Evolutionary conservation across 2,797 vertebrate species (phyloP).

Genomic region (Hemitrygon akajei): DNA sequence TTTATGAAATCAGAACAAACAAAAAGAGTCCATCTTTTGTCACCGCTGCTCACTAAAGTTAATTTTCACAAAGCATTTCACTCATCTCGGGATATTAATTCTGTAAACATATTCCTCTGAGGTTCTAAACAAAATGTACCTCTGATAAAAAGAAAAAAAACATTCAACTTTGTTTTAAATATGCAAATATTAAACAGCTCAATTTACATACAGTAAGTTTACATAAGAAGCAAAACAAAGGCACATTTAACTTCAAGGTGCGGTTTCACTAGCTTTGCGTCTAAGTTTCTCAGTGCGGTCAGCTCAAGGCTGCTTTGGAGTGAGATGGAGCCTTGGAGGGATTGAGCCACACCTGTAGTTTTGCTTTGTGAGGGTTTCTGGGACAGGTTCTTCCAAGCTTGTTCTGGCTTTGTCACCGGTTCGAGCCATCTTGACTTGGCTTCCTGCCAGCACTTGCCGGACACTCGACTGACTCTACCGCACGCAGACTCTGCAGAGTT

Average conservation of each 20-base stretch:
- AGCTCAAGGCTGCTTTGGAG: neutral
- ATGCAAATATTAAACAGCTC: constrained; percentile 36
- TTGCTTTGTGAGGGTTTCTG: neutral
- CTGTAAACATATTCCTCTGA: constrained; percentile 28
- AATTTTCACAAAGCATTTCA: constrained; percentile 1
- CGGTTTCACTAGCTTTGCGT: neutral
- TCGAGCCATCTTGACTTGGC: neutral
- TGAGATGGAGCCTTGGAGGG: too few relatives aligned
- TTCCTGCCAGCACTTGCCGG: neutral
- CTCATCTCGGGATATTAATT: neutral
- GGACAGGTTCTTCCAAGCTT: neutral
- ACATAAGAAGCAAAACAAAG: constrained; percentile 36
- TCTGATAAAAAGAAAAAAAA: neutral
- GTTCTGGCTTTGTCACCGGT: neutral
- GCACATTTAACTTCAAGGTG: constrained; percentile 35
- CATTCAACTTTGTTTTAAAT: constrained; percentile 32
- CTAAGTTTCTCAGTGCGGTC: neutral
- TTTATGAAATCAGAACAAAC: neutral
- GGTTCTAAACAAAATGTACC: neutral
- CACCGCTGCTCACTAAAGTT: neutral
- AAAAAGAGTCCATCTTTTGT: neutral
- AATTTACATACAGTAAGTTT: constrained; percentile 11
- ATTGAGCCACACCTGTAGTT: neutral
- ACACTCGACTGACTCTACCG: too few relatives aligned
- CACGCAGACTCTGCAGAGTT: neutral